Base-by-base conservation (phyloP, 2,113 vertebrate species). In the Numida meleagris region DNA sequence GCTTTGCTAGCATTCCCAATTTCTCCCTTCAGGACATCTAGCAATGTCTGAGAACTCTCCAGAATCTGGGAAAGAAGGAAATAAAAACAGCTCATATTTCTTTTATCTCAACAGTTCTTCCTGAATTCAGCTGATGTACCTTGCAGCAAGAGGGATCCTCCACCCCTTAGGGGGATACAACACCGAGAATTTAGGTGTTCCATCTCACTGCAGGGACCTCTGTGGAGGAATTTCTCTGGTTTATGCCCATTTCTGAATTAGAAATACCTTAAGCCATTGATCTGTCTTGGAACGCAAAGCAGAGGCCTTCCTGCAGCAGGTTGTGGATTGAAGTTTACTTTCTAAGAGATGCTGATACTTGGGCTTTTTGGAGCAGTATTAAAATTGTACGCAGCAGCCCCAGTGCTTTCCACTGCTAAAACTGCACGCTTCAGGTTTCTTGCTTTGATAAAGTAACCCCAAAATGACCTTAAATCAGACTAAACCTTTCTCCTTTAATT, bases 41-140 rank as follows among this genome's bases (percentile, higher is more conserved):
- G 98, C 59, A 99, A 93, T 10, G 98, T 98, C 98, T 99, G 98
- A 12, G 99, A 99, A 94, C 98, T 99, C 96, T 99, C 98, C 97
- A 99, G 94, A 93, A 99, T 99, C 99, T 99, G 91, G 12, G 74
- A 42, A 85, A 87, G 40, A 58, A 36, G 75, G n/a, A 84, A 93
- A 95, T 61, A 92, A 89, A 94, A 85, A 59, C 40, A 94, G 90
- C 65, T 91, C 94, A 86, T 68, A 10, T 53, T 91, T 95, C 88
- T 95, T 95, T 94, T 85, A 81, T 46, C 90, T 27, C 55, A 74
- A 42, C 51, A 86, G 45, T 85, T 77, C 59, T 59, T 36, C 82
- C 66, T 1, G 1, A 55, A 57, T 63, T 65, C 84, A 68, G 17
- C 38, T 75, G 24, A 50, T 31, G 13, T 72, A 36, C 36, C 7